These are phyloP conservation scores for Trochalopteron elliotii DNA, from an alignment of 2,113 vertebrate genomes.

Conservation along the genomic window DNA sequence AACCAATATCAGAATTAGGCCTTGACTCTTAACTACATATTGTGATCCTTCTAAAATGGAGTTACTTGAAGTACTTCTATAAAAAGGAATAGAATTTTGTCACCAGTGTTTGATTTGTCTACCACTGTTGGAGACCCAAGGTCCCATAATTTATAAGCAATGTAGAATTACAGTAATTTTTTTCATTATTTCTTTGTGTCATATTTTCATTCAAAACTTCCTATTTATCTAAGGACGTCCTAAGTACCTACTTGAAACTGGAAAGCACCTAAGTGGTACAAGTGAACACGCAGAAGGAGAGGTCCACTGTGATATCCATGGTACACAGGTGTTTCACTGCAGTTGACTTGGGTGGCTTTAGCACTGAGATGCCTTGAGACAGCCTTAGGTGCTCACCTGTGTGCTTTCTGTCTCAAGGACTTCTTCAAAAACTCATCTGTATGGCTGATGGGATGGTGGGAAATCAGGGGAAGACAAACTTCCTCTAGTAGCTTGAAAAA, in stretches of 20 bases:
- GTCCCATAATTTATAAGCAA: not conserved
- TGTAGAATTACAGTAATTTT: not conserved
- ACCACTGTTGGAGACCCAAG: not conserved
- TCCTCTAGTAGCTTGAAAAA: not conserved
- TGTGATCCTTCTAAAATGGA: not conserved
- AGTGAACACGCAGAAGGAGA: not conserved
- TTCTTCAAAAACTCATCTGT: not conserved
- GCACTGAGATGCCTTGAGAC: not conserved
- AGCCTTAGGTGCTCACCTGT: not conserved
- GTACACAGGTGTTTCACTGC: not conserved
- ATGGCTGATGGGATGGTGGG: not conserved
- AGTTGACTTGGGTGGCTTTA: not conserved
- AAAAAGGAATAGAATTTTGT: not conserved
- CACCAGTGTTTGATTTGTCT: not conserved
- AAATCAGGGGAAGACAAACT: not conserved
- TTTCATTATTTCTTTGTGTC: not conserved
- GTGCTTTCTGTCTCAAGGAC: not conserved
- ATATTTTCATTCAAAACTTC: not conserved
- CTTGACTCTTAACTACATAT: not conserved
- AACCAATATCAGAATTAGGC: not conserved
- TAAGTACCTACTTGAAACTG: not conserved
- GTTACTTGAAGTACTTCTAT: not conserved
- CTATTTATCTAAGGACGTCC: not conserved
- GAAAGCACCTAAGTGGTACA: not conserved
- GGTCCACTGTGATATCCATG: fast-evolving